Evolutionary conservation across 1,140 invertebrate species (phyloP), one percentile per base, ranked within the genome.

Genomic region (Fopius arisanus): DNA sequence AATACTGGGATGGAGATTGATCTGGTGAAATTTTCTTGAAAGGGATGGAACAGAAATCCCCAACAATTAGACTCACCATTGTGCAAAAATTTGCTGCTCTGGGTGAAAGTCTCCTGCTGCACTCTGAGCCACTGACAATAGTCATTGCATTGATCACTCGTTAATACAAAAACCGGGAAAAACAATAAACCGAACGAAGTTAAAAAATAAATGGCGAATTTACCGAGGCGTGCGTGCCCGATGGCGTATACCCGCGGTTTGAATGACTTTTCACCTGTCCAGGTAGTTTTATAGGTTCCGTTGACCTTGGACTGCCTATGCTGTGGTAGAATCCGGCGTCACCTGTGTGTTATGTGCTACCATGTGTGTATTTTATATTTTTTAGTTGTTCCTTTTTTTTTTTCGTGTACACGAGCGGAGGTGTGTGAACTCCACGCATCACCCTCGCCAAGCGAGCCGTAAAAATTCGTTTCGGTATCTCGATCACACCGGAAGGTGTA

Each of bases 241-340:
- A 14, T 65, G 76, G 21, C 76, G 76, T 21, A 59, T 70, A 67
- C 26, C 16, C 43, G 59, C 70, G 48, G 70, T 75, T 76, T 79
- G 74, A 73, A 74, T 72, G 37, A 59, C 69, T 78, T 76, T 76
- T 67, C 72, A 76, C 67, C 67, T 29, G 28, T 40, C 73, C 75
- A 72, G 69, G 77, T 79, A 26, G 67, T 80, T 76, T 81, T 81
- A 81, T 81, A 81, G 77, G 65, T 78, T 80, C 65, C 40, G 78
- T 75, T 80, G 76, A 81, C 79, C 80, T 80, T 81, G 79, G 54
- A 9, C 43, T 51, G 72, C 37, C 29, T 68, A 66, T 63, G 33
- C 65, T 67, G 19, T 23, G 26, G 72, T 59, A n/a, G 54, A 66
- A 41, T 48, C 65, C 51, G 19, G 59, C 33, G 9, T 63, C 74